Evolutionary conservation across 1,140 invertebrate genomes (phyloP).

Genomic region (Platyscapa corneri): DNA sequence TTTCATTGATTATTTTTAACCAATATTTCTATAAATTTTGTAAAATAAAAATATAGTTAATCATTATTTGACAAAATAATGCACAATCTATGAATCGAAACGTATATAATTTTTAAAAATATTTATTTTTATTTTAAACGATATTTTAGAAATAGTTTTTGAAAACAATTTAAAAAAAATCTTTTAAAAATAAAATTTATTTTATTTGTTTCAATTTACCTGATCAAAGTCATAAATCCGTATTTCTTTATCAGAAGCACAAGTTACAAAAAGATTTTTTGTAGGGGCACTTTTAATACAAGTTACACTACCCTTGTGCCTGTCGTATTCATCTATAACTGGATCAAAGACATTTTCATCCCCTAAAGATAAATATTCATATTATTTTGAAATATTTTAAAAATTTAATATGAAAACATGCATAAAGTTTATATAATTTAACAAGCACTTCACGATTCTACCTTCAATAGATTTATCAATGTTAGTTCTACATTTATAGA

Average conservation of each 20-base stretch:
- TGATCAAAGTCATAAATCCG: conserved; percentile 69
- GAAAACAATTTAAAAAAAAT: background rate
- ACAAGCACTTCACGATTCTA: conserved; percentile 7
- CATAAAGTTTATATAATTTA: background rate
- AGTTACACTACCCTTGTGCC: conserved; percentile 67
- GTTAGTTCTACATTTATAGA: conserved; percentile 69
- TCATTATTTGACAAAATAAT: too few relatives aligned
- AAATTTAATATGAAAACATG: background rate
- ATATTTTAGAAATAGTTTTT: too few relatives aligned
- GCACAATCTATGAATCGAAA: too few relatives aligned
- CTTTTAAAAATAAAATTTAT: background rate
- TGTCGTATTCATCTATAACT: conserved; percentile 69
- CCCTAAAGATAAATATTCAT: conserved; percentile 54
- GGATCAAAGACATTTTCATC: conserved; percentile 67
- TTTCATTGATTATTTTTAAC: too few relatives aligned
- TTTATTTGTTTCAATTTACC: conserved; percentile 57
- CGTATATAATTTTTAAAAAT: too few relatives aligned
- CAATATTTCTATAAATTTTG: background rate
- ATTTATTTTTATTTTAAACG: too few relatives aligned
- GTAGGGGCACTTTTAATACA: conserved; percentile 67
- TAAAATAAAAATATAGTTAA: too few relatives aligned
- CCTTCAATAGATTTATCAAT: conserved; percentile 62
- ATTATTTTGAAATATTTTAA: conserved; percentile 14
- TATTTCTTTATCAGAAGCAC: conserved; percentile 69
- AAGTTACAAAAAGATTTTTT: conserved; percentile 65